Percentiles rank a stretch among this genome's conserved stretches.
These are phyloP conservation scores for Clarias fuscus DNA, from an alignment of 2,797 vertebrate species.

Conservation along the genomic window DNA sequence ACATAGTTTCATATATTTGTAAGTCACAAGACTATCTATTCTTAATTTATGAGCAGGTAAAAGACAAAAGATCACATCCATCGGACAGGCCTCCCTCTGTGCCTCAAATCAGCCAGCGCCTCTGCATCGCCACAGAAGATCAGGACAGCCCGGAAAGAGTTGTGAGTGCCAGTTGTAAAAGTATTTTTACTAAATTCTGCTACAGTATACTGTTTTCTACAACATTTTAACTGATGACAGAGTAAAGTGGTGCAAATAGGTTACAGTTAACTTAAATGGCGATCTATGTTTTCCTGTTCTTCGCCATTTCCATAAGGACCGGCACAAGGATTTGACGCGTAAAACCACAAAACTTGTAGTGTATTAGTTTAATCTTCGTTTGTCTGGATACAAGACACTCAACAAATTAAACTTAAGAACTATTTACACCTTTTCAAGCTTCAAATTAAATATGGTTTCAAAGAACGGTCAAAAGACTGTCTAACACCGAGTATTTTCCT, in stretches of 20 bases:
- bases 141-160: slow-evolving; percentile 79
- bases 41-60: slow-evolving; percentile 65
- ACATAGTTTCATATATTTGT: background rate
- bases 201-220: background rate
- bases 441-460: no score
- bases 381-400: no score
- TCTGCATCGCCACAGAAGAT: slow-evolving; percentile 68
- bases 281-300: no score
- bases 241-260: background rate
- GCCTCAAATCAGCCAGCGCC: slow-evolving; percentile 66
- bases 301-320: no score
- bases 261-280: background rate
- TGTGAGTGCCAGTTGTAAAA: slow-evolving; percentile 62
- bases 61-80: slow-evolving; percentile 73
- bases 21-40: background rate
- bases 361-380: no score
- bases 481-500: no score
- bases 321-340: no score
- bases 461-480: no score
- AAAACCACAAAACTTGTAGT: no score
- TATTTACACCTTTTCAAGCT: no score
- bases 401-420: no score
- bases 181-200: background rate
- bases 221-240: background rate
- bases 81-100: slow-evolving; percentile 66